Percentiles rank a stretch among this genome's conserved stretches.
Conservation (phyloP, 92 coral and sea anemone genomes). For the Zoanthus solanderi region DNA sequence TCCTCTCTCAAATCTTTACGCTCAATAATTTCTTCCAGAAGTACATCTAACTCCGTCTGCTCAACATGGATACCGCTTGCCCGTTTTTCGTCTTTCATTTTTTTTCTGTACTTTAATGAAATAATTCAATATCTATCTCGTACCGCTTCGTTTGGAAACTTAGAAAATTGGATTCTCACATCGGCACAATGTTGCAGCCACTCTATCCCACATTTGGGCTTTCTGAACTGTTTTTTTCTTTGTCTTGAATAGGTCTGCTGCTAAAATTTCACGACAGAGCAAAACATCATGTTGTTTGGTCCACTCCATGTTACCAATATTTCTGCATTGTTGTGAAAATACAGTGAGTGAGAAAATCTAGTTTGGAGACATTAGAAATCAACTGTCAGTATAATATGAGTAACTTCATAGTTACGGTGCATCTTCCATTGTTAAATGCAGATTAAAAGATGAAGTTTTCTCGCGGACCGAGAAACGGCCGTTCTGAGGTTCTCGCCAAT, state of each 20-base stretch:
- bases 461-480: background rate
- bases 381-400: background rate
- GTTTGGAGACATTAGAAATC: background rate
- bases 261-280: constrained; percentile 12
- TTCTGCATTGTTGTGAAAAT: constrained; percentile 13
- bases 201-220: constrained; percentile 9
- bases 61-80: constrained; percentile 19
- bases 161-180: background rate
- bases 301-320: constrained; percentile 24
- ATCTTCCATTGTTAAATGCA: too few species aligned
- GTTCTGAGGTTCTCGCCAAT: constrained; percentile 15
- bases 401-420: background rate
- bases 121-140: constrained; percentile 25
- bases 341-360: background rate
- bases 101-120: constrained; percentile 6
- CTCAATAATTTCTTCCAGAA: constrained; percentile 35
- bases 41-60: constrained; percentile 48
- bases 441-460: constrained; percentile 1
- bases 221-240: constrained; percentile 12
- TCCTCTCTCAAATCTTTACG: constrained; percentile 27
- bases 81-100: constrained; percentile 7
- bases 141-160: constrained; percentile 19
- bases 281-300: constrained; percentile 15
- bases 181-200: background rate
- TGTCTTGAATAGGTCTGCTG: constrained; percentile 17